phyloP scores from a whole-genome alignment of 2,888 invertebrate species.

The Xanthia togata region DNA sequence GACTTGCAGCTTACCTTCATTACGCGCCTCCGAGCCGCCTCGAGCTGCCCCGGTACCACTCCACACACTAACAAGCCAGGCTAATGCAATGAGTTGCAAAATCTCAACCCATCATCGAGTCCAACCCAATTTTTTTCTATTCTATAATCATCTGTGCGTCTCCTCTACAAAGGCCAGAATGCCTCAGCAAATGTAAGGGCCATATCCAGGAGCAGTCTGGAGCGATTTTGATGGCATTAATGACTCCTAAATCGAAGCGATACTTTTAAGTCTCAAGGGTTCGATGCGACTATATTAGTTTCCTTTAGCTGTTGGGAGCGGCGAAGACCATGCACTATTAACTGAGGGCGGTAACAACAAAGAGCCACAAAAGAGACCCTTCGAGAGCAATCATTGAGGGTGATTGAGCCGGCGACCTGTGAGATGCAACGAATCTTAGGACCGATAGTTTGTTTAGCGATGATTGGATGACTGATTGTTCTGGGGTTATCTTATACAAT shows the following conservation, averaged over 20 bases:
- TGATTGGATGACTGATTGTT: constrained; percentile 66
- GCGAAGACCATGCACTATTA: constrained; percentile 76
- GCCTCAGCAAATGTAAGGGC: constrained; percentile 55
- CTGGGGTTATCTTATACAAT: constrained; percentile 34
- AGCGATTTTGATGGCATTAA: constrained; percentile 87
- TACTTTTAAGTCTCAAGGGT: constrained; percentile 80
- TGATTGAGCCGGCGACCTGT: constrained; percentile 79
- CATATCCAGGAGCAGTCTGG: constrained; percentile 84
- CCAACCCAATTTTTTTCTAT: constrained; percentile 64
- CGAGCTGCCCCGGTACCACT: constrained; percentile 64
- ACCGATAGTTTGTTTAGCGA: constrained; percentile 72
- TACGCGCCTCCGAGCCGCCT: constrained; percentile 76
- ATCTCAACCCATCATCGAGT: constrained; percentile 70
- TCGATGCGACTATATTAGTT: constrained; percentile 80
- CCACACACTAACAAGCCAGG: constrained; percentile 87
- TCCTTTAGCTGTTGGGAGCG: constrained; percentile 70
- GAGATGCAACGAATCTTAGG: constrained; percentile 72
- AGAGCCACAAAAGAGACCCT: constrained; percentile 75
- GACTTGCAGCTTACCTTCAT: constrained; percentile 89
- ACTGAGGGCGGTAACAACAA: constrained; percentile 84
- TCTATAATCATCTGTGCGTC: constrained; percentile 70
- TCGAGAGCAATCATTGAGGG: constrained; percentile 80
- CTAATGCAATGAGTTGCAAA: constrained; percentile 90
- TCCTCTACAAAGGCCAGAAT: constrained; percentile 69
- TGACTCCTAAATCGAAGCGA: constrained; percentile 83